Evolutionary conservation across 2,797 vertebrate species (phyloP).

Genomic region (Tachyglossus aculeatus): DNA sequence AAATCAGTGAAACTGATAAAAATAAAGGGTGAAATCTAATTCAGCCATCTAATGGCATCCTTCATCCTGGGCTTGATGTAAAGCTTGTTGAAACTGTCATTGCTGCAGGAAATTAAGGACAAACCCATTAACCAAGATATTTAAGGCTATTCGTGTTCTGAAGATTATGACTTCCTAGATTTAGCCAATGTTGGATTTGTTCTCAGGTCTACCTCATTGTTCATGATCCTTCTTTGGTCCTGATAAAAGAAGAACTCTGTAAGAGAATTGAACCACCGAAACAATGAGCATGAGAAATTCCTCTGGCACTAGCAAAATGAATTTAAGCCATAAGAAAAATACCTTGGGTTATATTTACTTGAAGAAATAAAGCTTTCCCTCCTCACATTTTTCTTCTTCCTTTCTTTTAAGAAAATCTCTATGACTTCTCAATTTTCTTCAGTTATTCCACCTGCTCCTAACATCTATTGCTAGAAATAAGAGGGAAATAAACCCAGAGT

Average conservation of each 20-base stretch:
- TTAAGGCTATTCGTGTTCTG: conserved; percentile 57
- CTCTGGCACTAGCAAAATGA: background rate
- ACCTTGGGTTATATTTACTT: conserved; percentile 1
- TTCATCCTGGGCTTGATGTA: conserved; percentile 59
- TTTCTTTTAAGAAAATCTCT: background rate
- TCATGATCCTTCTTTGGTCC: conserved; percentile 11
- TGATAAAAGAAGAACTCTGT: background rate
- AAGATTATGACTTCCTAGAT: conserved; percentile 57
- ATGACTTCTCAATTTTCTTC: background rate
- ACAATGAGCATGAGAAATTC: conserved; percentile 6
- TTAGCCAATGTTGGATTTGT: background rate
- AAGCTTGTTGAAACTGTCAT: conserved; percentile 56
- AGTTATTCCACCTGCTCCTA: no score
- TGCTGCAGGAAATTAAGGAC: conserved; percentile 69
- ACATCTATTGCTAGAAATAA: no score
- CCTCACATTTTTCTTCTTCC: conserved; percentile 7
- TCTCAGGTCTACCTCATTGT: conserved; percentile 8
- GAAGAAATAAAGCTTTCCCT: background rate
- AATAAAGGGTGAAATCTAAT: no score
- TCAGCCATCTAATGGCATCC: conserved; percentile 56
- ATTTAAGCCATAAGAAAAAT: conserved; percentile 6
- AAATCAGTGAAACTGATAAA: conserved; percentile 62
- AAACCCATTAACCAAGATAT: conserved; percentile 63
- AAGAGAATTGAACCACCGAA: background rate
- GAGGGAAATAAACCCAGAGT: no score